Evolutionary conservation across 2,113 vertebrate genomes (phyloP).

Genomic region (Aplodontia rufa): DNA sequence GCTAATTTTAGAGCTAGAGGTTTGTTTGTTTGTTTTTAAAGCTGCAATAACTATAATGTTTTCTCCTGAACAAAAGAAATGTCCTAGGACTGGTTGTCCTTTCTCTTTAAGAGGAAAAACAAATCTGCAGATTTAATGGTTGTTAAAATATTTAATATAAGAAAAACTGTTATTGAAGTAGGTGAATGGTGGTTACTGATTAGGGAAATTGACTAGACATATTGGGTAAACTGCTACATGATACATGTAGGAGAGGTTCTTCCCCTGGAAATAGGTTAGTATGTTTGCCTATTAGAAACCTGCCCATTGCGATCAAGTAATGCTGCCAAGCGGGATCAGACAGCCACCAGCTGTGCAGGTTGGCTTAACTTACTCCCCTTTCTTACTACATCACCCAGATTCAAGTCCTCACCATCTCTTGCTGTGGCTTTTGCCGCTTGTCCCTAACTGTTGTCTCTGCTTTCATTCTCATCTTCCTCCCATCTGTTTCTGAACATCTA

Average conservation of each 20-base stretch:
- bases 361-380: neutral
- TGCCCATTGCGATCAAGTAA: neutral
- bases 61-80: neutral
- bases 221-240: neutral
- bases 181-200: neutral
- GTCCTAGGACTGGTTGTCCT: neutral
- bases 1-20: neutral
- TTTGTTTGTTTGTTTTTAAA: neutral
- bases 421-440: neutral
- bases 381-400: neutral
- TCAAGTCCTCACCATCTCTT: neutral
- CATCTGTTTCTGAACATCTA: neutral
- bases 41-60: slow-evolving; percentile 25
- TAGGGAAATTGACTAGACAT: slow-evolving; percentile 37
- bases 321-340: neutral
- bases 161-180: slow-evolving; percentile 26
- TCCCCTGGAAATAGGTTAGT: neutral
- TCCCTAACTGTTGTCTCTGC: neutral
- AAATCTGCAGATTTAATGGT: neutral
- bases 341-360: neutral
- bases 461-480: neutral
- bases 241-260: neutral
- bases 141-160: slow-evolving; percentile 14
- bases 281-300: neutral
- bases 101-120: slow-evolving; percentile 23